Base-by-base conservation (phyloP, 2,888 invertebrate species). In the Phyllotreta cruciferae region DNA sequence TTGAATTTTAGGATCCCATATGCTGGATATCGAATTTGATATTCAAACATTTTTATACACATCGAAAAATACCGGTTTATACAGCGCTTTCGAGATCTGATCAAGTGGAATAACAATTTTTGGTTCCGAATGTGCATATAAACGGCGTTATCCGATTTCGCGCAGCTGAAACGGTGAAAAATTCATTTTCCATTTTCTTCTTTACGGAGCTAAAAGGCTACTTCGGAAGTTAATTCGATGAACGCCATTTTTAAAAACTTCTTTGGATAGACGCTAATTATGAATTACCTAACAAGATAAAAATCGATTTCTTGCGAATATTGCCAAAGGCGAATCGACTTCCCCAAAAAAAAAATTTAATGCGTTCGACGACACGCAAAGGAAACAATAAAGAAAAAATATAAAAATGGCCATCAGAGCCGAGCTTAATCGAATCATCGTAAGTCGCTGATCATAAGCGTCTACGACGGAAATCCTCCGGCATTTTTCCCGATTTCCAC, bases 1-100 rank as follows among this genome's bases (percentile, higher is more conserved):
- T 66, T 70, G 64, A 64, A 66, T 68, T 68, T 66, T 64, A 66
- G 60, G 56, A 44, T 52, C 61, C 52, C 66, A 65, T 63, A 65
- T 60, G 66, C 61, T 64, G 60, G 34, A 56, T 62, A 64, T 63
- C 60, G 62, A 64, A 63, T 66, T 67, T 60, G 52, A 60, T 65
- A 62, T 67, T 66, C 65, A 56, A 64, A 64, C 62, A 64, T 64
- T 65, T 63, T 60, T 57, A 62, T 67, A 54, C 58, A 54, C 52
- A 57, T 62, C 50, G 57, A 42, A 62, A 65, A 62, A 61, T 52
- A 53, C 35, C 49, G 47, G 57, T 49, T 64, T 64, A 60, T 60
- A 44, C 47, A 24, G 41, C 7, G 38, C 11, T 49, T 56, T 11
- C 35, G 36, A 45, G 35, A 54, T 42, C 37, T 35, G 34, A 44